Evolutionary conservation across 1,140 invertebrate species (phyloP), one percentile per base, ranked within the genome.

Genomic region (Eriocheir sinensis): DNA sequence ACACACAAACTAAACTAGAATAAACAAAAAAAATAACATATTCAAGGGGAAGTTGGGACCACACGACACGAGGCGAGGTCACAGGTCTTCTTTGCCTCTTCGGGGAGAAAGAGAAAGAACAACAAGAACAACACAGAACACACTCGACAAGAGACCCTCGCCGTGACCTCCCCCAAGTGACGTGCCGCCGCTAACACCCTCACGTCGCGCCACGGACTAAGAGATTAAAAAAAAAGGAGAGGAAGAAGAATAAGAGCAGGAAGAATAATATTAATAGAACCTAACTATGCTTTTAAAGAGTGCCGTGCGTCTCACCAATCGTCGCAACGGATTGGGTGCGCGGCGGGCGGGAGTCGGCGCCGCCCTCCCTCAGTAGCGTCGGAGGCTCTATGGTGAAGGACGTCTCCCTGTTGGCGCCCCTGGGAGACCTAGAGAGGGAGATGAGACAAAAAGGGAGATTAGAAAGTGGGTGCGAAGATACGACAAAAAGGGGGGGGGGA

Each of bases 281-380:
- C 92, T 93, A 93, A 93, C 92, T 93, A 93, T 93, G 40, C 44
- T 89, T 44, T 32, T 93, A 93, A 93, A 93, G 92, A 93, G 92
- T 93, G 83, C 83, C 83, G 92, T 88, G 83, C 83, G 92, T 72
- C 92, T 93, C 92, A 93, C 92, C 92, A 93, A 93, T 60, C 83
- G 92, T 93, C 21, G 92, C 92, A 32, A 93, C 92, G 30, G 92
- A 93, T 53, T 89, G 83, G 53, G 83, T 86, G 53, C 92, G 83
- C 32, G 92, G 44, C 44, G 83, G 83, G 12, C n/a, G n/a, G n/a
- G 83, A 38, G 27, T 93, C 92, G 3, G n/a, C n/a, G n/a, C 36
- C 86, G 60, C 80, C 92, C 30, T 93, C 92, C 85, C 83, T 48
- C n/a, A 93, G 85, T 3, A 93, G 53, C 32, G 92, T 60, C 34